These are phyloP conservation scores for Gallinago nigripennis DNA, from an alignment of 2,797 vertebrate genomes.

Conservation along the genomic window DNA sequence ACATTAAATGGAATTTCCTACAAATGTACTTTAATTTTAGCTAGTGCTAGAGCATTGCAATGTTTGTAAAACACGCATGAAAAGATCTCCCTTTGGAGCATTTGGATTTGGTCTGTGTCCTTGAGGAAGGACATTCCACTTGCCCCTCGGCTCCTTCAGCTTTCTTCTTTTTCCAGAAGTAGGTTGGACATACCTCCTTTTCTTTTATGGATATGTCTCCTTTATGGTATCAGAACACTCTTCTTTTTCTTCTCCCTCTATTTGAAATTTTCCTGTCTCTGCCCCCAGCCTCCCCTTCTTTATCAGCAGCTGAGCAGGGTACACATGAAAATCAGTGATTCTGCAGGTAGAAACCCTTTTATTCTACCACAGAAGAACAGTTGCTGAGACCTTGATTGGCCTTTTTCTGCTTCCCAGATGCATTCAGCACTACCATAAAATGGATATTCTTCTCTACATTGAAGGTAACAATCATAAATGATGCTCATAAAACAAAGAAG, in stretches of 20 bases:
- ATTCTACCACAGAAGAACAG: not conserved
- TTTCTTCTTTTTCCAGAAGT: not conserved
- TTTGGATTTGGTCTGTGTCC: not conserved
- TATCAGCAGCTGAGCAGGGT: not conserved
- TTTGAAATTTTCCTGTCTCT: not conserved
- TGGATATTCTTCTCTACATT: not conserved
- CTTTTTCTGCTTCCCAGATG: not conserved
- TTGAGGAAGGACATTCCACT: not conserved
- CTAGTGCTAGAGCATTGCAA: not conserved
- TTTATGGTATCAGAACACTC: not conserved
- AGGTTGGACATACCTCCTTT: not conserved
- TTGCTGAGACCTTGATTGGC: not conserved
- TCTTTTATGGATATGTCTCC: not conserved
- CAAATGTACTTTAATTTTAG: not conserved
- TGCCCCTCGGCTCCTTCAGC: not conserved
- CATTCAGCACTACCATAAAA: not conserved
- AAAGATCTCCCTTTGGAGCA: not conserved
- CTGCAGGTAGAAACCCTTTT: not conserved
- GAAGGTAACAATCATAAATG: conserved; percentile 5
- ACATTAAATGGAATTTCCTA: not conserved
- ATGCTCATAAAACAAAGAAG: not conserved
- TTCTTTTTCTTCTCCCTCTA: not conserved
- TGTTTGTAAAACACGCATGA: not conserved
- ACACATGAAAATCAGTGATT: not conserved
- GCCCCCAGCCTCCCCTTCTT: not conserved